Evolutionary conservation across 92 coral and sea anemone species (phyloP).

Genomic region (Epizoanthus illoricatus): DNA sequence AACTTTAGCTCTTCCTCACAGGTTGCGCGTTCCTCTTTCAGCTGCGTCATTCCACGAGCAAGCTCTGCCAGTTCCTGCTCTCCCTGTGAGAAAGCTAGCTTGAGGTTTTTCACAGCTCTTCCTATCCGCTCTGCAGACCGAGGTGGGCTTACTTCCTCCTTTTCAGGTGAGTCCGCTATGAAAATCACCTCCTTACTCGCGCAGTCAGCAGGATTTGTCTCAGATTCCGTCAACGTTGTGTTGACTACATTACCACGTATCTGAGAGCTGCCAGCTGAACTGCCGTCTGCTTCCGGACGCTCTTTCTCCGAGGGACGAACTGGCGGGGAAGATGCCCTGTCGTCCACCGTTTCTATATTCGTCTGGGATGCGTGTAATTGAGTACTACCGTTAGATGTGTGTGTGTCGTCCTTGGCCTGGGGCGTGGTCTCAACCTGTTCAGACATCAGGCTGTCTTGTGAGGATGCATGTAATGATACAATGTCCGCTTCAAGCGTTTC

Average conservation of each 20-base stretch:
- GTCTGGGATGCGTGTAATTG: not conserved
- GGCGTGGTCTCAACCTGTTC: not conserved
- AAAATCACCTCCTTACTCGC: conserved; percentile 11
- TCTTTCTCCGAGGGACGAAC: not conserved
- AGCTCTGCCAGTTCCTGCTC: conserved; percentile 6
- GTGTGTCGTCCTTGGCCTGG: too few relatives aligned
- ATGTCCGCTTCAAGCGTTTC: not conserved
- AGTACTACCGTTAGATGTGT: not conserved
- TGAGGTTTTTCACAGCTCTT: conserved; percentile 12
- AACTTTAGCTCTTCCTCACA: not conserved
- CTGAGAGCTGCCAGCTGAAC: conserved; percentile 4
- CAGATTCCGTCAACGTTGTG: not conserved
- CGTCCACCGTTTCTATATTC: not conserved
- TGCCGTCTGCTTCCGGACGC: not conserved
- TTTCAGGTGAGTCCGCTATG: conserved; percentile 20
- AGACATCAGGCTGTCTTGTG: conserved; percentile 30
- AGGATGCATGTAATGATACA: conserved; percentile 7
- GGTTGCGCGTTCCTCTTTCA: not conserved
- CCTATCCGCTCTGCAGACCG: conserved; percentile 7
- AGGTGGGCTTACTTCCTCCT: not conserved
- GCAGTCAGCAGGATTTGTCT: not conserved
- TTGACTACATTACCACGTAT: not conserved
- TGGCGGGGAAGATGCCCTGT: not conserved
- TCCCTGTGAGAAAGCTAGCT: conserved; percentile 14
- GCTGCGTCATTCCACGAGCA: not conserved